phyloP scores from a whole-genome alignment of 2,797 vertebrate species.

The Scolopax bukidnonensis region DNA sequence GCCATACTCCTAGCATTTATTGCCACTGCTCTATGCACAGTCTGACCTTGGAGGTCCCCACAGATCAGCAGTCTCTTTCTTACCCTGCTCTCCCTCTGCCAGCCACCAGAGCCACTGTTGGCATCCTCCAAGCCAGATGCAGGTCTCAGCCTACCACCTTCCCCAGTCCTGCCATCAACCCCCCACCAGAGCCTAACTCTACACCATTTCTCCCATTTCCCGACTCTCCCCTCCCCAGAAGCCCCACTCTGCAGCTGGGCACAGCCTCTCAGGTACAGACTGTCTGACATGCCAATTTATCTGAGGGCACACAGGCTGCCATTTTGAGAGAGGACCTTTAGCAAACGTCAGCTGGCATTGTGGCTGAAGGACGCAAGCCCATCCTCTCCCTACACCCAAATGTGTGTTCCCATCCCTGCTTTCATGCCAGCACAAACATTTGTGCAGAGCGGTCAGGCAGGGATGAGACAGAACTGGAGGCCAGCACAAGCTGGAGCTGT shows the following conservation, averaged over 20 bases:
- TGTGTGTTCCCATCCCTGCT: not conserved
- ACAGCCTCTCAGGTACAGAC: not conserved
- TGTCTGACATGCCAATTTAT: not conserved
- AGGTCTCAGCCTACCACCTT: not conserved
- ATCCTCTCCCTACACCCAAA: not conserved
- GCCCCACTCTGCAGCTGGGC: not conserved
- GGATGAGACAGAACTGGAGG: not conserved
- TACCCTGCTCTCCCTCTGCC: not conserved
- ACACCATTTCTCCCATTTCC: not conserved
- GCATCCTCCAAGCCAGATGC: not conserved
- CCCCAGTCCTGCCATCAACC: not conserved
- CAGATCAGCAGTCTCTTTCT: not conserved
- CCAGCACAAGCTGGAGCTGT: not conserved
- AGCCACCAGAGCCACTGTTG: not conserved
- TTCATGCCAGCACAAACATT: conserved; percentile 4
- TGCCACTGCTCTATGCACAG: not conserved
- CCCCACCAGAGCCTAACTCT: fast-evolving
- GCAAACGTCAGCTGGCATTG: not conserved
- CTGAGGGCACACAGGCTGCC: not conserved
- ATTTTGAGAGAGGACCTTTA: not conserved
- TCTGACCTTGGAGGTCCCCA: not conserved
- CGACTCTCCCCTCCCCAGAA: not conserved
- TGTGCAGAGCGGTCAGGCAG: not conserved
- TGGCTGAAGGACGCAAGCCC: not conserved
- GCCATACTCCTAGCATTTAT: not conserved